Percentiles rank a stretch among this genome's conserved stretches.
These are phyloP conservation scores for Mythimna pallens DNA, from an alignment of 2,888 invertebrate species.

Conservation along the genomic window DNA sequence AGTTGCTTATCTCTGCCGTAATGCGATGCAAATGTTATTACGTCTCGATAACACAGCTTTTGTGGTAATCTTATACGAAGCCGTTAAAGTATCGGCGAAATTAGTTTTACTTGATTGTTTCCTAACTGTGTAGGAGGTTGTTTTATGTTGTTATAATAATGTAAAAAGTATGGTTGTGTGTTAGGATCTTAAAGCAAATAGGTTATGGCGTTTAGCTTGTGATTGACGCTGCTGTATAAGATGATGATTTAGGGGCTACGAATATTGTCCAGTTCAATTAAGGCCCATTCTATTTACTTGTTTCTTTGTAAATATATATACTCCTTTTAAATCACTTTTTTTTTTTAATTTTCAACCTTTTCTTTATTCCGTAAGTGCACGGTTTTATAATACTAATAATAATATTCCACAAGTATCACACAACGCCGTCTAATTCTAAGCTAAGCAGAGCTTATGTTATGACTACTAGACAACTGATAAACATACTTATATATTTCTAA, in stretches of 20 bases:
- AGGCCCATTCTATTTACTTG: neutral
- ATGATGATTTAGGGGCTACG: no score
- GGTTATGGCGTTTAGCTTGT: no score
- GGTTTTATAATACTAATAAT: no score
- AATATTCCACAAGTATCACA: no score
- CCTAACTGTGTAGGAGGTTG: neutral
- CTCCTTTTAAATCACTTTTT: neutral
- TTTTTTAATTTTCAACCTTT: neutral
- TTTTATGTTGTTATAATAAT: neutral
- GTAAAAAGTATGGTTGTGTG: no score
- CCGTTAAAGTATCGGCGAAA: conserved; percentile 25
- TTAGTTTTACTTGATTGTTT: conserved; percentile 29
- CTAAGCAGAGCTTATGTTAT: no score
- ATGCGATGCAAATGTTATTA: conserved; percentile 56
- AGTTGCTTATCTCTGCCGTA: conserved; percentile 55
- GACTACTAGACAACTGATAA: no score
- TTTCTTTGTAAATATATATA: neutral
- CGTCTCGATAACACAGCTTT: conserved; percentile 42
- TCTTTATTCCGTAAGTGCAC: neutral
- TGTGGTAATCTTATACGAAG: conserved; percentile 37
- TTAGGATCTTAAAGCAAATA: no score
- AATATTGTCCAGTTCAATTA: no score
- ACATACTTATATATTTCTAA: no score
- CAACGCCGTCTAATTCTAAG: no score
- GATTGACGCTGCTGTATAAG: no score